A percentile compares a stretch with the other conserved stretches of the same genome.
Evolutionary conservation across 92 coral and sea anemone species (phyloP).

Genomic region (Ricordea florida): DNA sequence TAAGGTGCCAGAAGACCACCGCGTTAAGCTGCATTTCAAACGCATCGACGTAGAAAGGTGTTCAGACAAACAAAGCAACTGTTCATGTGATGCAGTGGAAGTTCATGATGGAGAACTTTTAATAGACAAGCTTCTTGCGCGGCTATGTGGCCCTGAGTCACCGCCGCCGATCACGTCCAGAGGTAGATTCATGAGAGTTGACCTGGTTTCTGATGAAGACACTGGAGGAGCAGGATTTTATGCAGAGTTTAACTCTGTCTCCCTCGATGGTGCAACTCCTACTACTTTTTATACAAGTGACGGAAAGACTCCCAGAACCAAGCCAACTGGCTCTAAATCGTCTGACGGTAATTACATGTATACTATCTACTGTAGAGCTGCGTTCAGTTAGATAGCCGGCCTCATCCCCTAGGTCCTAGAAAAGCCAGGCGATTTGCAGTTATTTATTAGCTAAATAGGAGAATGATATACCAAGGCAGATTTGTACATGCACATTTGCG

Average conservation of each 20-base stretch:
- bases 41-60: slow-evolving; percentile 7
- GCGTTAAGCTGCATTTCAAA: neutral
- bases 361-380: no score
- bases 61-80: neutral
- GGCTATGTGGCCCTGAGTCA: neutral
- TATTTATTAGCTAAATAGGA: no score
- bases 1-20: slow-evolving; percentile 11
- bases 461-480: no score
- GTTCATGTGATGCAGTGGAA: slow-evolving; percentile 5
- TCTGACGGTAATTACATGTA: slow-evolving; percentile 5
- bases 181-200: slow-evolving; percentile 17
- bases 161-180: neutral
- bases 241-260: slow-evolving; percentile 11
- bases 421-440: no score
- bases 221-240: neutral
- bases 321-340: neutral
- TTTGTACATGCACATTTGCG: no score
- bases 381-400: no score
- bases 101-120: slow-evolving; percentile 15
- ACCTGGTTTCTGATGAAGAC: neutral
- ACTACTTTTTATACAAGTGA: neutral
- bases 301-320: neutral
- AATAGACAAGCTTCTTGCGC: neutral
- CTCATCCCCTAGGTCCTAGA: no score
- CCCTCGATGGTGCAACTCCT: slow-evolving; percentile 1